phyloP scores from a whole-genome alignment of 2,113 vertebrate genomes.

The Sclerurus mexicanus region DNA sequence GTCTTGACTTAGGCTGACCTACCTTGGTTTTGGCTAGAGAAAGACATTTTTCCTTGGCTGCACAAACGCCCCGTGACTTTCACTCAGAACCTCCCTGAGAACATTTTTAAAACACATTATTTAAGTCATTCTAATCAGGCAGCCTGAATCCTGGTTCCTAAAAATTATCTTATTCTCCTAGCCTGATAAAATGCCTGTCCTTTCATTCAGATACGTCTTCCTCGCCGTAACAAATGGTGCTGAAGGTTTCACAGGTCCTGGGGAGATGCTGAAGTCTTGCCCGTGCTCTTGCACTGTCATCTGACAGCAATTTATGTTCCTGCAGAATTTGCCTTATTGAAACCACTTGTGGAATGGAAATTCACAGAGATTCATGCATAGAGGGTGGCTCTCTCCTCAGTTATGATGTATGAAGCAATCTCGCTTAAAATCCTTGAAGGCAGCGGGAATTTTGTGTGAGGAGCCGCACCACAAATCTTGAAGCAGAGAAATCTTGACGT shows the following conservation, averaged over 20 bases:
- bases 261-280: background rate
- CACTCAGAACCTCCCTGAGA: constrained; percentile 1
- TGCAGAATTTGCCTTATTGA: background rate
- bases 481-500: background rate
- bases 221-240: background rate
- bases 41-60: background rate
- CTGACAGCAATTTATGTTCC: background rate
- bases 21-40: constrained; percentile 23
- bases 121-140: background rate
- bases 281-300: accelerated
- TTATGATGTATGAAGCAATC: background rate
- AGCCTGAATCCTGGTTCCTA: background rate
- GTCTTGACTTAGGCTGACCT: constrained; percentile 11
- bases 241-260: background rate
- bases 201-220: background rate
- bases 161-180: background rate
- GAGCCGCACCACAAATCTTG: background rate
- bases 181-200: background rate
- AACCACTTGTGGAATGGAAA: background rate
- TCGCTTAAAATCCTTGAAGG: background rate
- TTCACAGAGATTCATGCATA: background rate
- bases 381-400: background rate
- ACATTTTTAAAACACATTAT: background rate
- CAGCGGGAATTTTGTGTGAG: background rate
- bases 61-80: background rate